Evolutionary conservation across 2,797 vertebrate genomes (phyloP), one percentile per base, ranked within the genome.

Genomic region (Thamnophis elegans): DNA sequence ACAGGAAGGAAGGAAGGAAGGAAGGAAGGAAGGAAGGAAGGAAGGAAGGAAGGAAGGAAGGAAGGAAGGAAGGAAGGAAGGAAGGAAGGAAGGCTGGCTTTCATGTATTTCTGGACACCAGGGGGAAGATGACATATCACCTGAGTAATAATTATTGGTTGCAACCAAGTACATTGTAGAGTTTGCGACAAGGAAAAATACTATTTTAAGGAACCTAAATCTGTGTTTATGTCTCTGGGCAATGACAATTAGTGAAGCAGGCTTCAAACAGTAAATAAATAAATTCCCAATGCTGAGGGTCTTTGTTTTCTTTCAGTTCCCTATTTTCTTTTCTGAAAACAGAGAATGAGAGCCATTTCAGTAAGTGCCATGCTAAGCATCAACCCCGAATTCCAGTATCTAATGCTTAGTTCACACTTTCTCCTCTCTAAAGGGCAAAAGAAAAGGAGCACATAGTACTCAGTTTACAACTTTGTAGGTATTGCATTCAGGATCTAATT

Each of bases 391-490:
- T 85, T 62, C 47, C 60, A 59, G 73, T 22, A 32, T n/a, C 16
- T 78, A n/a, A 10, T 62, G 73, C 53, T 60, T 85, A 85, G 91
- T 36, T 92, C 73, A 42, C 32, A 65, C 91, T 36, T 92, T 89
- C 90, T 92, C 94, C 93, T 13, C 92, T 22, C 0, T 94, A 93
- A 87, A 95, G 87, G 89, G 90, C 65, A 92, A 94, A 93, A 92
- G 93, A 87, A 53, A 92, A 93, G 94, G 36, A 96, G 95, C 95
- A 95, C 92, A 68, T 9, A 32, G 28, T 32, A 94, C 92, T 92
- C 92, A 93, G 94, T 94, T 90, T 22, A 90, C 91, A 91, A 95
- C 95, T 96, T 96, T 96, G 93, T 93, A 96, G 93, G 54, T 96
- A 20, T 10, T 78, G 73, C 73, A 42, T 78, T 42, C 73, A 78